These are phyloP conservation scores for Apamea epomidion DNA, from an alignment of 2,888 invertebrate genomes.

Conservation along the genomic window DNA sequence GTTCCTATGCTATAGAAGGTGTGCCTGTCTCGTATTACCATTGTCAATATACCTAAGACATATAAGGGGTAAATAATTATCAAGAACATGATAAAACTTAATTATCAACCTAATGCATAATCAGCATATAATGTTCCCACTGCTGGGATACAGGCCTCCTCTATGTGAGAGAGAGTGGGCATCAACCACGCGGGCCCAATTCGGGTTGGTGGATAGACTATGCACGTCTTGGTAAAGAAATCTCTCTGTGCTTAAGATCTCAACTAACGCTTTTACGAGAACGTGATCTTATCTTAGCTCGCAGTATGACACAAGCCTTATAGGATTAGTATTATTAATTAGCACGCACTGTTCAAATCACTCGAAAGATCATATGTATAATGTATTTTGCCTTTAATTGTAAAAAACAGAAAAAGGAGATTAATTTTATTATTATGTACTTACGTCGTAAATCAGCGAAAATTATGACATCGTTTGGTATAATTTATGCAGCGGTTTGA, in stretches of 20 bases:
- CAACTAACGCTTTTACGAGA: neutral
- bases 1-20: neutral
- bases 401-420: no score
- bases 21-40: neutral
- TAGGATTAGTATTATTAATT: constrained; percentile 45
- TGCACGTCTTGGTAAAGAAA: neutral
- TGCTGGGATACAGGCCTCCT: no score
- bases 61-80: no score
- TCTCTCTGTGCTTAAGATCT: no score
- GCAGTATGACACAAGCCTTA: constrained; percentile 14
- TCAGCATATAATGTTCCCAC: no score
- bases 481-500: constrained; percentile 1
- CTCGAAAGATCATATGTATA: constrained; percentile 21
- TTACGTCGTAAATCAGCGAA: neutral
- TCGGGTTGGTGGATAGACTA: neutral
- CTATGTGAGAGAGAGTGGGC: no score
- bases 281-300: neutral
- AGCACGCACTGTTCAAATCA: constrained; percentile 9
- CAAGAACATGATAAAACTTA: neutral
- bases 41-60: neutral
- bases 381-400: no score
- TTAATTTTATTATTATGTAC: no score
- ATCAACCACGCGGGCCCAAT: no score
- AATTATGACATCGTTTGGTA: neutral
- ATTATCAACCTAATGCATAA: neutral